Conservation (phyloP, 2,888 invertebrate genomes). For the Orthosia cruda region DNA sequence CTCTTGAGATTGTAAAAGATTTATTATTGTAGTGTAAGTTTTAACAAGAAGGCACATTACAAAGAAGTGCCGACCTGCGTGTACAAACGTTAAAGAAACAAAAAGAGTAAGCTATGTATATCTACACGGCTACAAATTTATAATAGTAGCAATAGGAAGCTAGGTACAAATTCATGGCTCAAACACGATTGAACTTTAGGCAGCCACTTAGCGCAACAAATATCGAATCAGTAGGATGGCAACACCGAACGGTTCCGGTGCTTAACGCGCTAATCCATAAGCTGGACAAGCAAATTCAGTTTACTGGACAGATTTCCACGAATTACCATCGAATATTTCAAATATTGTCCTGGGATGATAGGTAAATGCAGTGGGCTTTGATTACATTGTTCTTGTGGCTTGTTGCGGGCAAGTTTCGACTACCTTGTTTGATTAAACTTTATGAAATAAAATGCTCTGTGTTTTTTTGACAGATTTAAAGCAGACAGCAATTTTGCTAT, state of each 20-base stretch:
- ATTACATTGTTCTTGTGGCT: neutral
- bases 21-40: too few species aligned
- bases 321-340: neutral
- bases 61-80: too few species aligned
- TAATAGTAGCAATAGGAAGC: neutral
- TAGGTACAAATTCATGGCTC: neutral
- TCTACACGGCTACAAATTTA: too few species aligned
- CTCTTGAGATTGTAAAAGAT: too few species aligned
- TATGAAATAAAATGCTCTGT: neutral
- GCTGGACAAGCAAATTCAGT: conserved; percentile 8
- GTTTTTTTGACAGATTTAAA: neutral
- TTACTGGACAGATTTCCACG: neutral
- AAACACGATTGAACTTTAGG: neutral
- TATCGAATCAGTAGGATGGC: neutral
- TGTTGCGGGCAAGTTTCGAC: neutral
- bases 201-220: conserved; percentile 9
- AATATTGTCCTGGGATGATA: neutral
- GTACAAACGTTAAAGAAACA: too few species aligned
- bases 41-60: too few species aligned
- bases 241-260: neutral
- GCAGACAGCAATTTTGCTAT: neutral
- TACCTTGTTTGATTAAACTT: neutral
- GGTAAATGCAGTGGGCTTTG: neutral
- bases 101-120: too few species aligned
- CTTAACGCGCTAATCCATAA: neutral